Conservation (phyloP, 2,113 vertebrate species). For the Rattus rattus region DNA sequence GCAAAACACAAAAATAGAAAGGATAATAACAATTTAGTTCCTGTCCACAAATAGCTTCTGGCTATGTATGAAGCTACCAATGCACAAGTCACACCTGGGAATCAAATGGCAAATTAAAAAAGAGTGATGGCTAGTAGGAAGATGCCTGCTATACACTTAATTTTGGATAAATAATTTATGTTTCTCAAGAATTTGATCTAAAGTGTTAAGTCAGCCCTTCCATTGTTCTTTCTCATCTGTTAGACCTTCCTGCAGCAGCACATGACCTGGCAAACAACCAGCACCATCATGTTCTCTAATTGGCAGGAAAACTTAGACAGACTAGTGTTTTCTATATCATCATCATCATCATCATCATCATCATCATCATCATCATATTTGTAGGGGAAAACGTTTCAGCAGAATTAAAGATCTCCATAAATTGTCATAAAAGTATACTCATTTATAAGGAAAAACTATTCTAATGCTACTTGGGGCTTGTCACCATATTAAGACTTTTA, state of each 20-base stretch:
- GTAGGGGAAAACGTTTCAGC: not conserved
- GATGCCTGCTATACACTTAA: conserved; percentile 52
- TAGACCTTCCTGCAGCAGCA: conserved; percentile 56
- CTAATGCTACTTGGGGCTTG: not conserved
- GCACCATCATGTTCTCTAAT: conserved; percentile 45
- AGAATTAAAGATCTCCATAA: not conserved
- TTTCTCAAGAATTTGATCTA: conserved; percentile 59
- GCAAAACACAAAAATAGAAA: conserved; percentile 58
- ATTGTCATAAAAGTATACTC: not conserved
- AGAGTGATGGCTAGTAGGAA: conserved; percentile 40
- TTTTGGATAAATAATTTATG: conserved; percentile 61
- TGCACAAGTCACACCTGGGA: not conserved
- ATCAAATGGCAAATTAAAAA: conserved; percentile 34
- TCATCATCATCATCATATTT: conserved; percentile 14
- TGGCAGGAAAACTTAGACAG: not conserved
- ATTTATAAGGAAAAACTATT: not conserved
- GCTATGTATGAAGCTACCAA: not conserved
- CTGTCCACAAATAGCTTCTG: not conserved
- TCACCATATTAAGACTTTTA: conserved; percentile 24
- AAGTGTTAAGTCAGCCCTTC: conserved; percentile 28
- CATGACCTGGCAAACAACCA: conserved; percentile 32
- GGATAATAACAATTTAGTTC: conserved; percentile 36
- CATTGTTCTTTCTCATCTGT: conserved; percentile 61
- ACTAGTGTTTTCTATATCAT: not conserved
- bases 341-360: not conserved